Percentiles rank a stretch among this genome's conserved stretches.
Evolutionary conservation across 1,140 invertebrate species (phyloP).

Genomic region (Drosophila pallidifrons): DNA sequence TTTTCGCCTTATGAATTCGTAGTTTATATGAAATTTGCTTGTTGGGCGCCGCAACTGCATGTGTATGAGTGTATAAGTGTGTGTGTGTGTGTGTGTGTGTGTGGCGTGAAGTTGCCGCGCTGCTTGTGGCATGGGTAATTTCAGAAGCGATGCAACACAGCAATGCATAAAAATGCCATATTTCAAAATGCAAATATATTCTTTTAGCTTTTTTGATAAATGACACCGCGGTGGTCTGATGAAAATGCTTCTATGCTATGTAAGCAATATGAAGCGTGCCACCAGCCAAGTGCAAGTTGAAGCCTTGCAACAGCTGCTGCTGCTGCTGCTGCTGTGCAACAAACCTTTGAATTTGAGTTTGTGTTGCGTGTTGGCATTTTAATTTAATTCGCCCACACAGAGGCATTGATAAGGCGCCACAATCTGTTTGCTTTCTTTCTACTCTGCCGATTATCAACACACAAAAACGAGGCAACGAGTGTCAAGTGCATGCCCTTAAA

Average conservation of each 20-base stretch:
- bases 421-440: neutral
- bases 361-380: slow-evolving; percentile 57
- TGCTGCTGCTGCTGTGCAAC: slow-evolving; percentile 20
- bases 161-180: slow-evolving; percentile 83
- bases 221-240: slow-evolving; percentile 81
- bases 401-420: slow-evolving; percentile 13
- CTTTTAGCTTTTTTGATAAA: slow-evolving; percentile 83
- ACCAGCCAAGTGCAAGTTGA: slow-evolving; percentile 39
- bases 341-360: slow-evolving; percentile 48
- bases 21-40: slow-evolving; percentile 76
- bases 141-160: slow-evolving; percentile 73
- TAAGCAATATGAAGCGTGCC: slow-evolving; percentile 78
- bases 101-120: too few relatives aligned
- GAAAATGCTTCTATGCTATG: slow-evolving; percentile 66
- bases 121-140: slow-evolving; percentile 56
- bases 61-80: too few relatives aligned
- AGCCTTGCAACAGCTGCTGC: slow-evolving; percentile 11
- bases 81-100: too few relatives aligned
- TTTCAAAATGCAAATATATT: slow-evolving; percentile 83
- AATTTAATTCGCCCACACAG: slow-evolving; percentile 66
- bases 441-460: slow-evolving; percentile 2
- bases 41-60: neutral
- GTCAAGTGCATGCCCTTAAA: slow-evolving; percentile 25
- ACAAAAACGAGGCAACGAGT: slow-evolving; percentile 4
- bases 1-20: slow-evolving; percentile 82